Base-by-base conservation (phyloP, 2,797 vertebrate species). In the Sebastes reedi region DNA sequence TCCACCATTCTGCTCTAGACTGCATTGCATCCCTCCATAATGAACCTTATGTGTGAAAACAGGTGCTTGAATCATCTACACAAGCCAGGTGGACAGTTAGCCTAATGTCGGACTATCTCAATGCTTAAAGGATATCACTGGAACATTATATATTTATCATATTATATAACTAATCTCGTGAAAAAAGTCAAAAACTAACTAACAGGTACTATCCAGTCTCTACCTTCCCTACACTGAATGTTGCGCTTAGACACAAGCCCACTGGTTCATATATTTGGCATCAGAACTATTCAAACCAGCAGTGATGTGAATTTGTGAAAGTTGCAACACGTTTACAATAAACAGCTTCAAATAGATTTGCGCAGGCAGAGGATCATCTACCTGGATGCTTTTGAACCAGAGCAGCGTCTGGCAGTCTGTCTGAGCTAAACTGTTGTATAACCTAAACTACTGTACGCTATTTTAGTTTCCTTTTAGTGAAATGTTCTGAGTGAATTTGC, bases 31-130 rank as follows among this genome's bases (percentile, higher is more conserved):
- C 72, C 27, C 18, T 75, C 59, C 18, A 67, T 55, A 61, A 73
- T 79, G 58, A 81, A 77, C 59, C 67, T 36, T n/a, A 58, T 58
- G 79, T 68, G 83, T 75, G 84, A 88, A 87, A 86, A 85, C 87
- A 87, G 88, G 80, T 91, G 88, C 75, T 77, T 42, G 52, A 75
- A 61, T 87, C 61, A 54, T 75, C 32, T 55, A 9, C 32, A 66
- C 46, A 39, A 56, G 22, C 50, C 66, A 55, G 72, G 55, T 24
- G 42, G 30, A 70, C 65, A 59, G 50, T 77, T 34, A 69, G n/a
- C 22, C 39, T 72, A 11, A 67, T 56, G 70, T 69, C 29, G 36
- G 52, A 24, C n/a, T 30, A 11, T 52, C 20, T 62, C 14, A 54
- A n/a, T 42, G 20, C n/a, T 46, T 46, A 20, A 52, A 61, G 32